Base-by-base conservation (phyloP, 2,888 invertebrate genomes). In the Phymatocera aterrima region DNA sequence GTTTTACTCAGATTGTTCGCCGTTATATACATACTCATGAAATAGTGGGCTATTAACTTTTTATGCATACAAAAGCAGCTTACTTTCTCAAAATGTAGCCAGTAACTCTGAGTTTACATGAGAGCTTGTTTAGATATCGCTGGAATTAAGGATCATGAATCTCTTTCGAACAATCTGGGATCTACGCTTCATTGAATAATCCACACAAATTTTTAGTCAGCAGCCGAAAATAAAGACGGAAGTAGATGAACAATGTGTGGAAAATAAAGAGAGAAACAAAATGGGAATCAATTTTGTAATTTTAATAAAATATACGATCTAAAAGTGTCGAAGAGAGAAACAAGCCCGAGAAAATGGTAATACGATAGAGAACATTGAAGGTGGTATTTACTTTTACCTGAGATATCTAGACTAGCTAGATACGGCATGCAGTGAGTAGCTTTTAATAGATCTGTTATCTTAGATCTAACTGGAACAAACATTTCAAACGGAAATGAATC, bases 381-480 rank as follows among this genome's bases (percentile, higher is more conserved):
- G 60, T 77, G 34, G 64, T n/a, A 60, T 74, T 79, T 80, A 85
- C 84, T 80, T 75, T 40, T 84, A 91, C 93, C 93, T 77, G 94
- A 95, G 78, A 95, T 91, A 89, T 95, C 95, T 80, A 95, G 87
- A 37, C 93, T 93, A 34, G 90, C 89, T 61, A 95, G 89, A 83
- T 93, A 89, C 57, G 93, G 93, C 84, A 94, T 91, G 79, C 91
- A 90, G 79, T 91, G 85, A 28, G 88, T 85, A 79, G 88, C 88
- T 83, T 91, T 91, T 78, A 94, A 88, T 77, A 93, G 88, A 80
- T 92, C 90, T 75, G 90, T 88, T 81, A 91, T 90, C 81, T 91
- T 91, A 43, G 90, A 88, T 80, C 87, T 88, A 34, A 85, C 84
- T 46, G 91, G 90, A 65, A 91, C 89, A 81, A 91, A 90, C 82